Base-by-base conservation (phyloP, 2,113 vertebrate genomes). In the Silurus glanis region DNA sequence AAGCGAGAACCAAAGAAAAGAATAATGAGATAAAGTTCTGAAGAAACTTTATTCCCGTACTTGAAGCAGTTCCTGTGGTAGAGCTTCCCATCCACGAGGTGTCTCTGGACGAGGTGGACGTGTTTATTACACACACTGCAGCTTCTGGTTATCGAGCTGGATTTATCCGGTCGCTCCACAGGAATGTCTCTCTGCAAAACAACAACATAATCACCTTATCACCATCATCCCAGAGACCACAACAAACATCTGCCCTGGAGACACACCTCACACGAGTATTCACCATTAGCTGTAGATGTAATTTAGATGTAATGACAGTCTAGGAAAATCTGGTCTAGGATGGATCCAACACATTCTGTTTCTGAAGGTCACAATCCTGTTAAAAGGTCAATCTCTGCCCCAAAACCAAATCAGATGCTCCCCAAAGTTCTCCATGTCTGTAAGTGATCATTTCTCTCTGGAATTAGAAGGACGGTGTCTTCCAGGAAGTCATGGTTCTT, bases 41-140 rank as follows among this genome's bases (percentile, higher is more conserved):
- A 56, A 56, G 5, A 28, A 16, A 83, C 2, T 7, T 71, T 9
- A 0, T 0, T 5, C 0, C 8, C 95, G 85, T 92, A 99, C 98
- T 95, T 97, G 94, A 98, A 98, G 92, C 98, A 99, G 93, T 95
- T 97, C 61, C 98, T 95, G 92, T 99, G 98, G 72, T 97, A 99
- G 17, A 99, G 96, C 87, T 94, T 96, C 87, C 98, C 97, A 0
- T 97, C 96, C 0, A 96, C 95, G 89, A 99, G 91, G 90, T 97
- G 95, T 23, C 98, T 95, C 94, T 99, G 97, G 17, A 99, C 97
- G 56, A 99, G 93, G 85, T 99, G 98, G 75, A 99, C 98, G 0
- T 97, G 97, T 0, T 88, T 91, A 59, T 96, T 90, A 0, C 98
- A 99, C 87, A 95, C n/a, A 5, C 80, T 93, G 49, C 98, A 99